A percentile compares a stretch with the other conserved stretches of the same genome.
Evolutionary conservation across 2,888 invertebrate species (phyloP).

Genomic region (Muschampia plurimacula): DNA sequence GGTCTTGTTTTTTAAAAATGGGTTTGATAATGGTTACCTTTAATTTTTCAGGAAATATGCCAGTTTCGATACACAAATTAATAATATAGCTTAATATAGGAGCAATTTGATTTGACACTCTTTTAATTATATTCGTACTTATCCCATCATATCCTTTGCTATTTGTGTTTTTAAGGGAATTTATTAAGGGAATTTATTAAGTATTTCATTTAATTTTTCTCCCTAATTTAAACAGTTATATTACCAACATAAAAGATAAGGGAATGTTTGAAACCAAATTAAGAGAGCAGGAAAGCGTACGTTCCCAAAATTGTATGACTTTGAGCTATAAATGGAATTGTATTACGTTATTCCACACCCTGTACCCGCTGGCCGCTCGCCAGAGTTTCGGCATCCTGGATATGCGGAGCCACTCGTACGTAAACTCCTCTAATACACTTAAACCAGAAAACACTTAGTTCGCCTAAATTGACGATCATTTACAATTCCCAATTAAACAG

Average conservation of each 20-base stretch:
- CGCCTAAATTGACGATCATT: conserved; percentile 19
- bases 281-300: background rate
- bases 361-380: conserved; percentile 22
- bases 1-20: too few relatives aligned
- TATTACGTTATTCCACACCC: conserved; percentile 22
- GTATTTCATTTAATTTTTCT: too few relatives aligned
- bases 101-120: too few relatives aligned
- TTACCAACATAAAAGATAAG: background rate
- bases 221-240: too few relatives aligned
- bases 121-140: too few relatives aligned
- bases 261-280: background rate
- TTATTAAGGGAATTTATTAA: too few relatives aligned
- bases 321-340: background rate
- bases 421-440: conserved; percentile 30
- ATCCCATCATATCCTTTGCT: too few relatives aligned
- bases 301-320: conserved; percentile 13
- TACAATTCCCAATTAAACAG: conserved; percentile 17
- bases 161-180: too few relatives aligned
- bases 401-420: conserved; percentile 17
- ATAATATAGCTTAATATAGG: too few relatives aligned
- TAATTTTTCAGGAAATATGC: too few relatives aligned
- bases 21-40: too few relatives aligned
- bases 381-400: conserved; percentile 25
- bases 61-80: too few relatives aligned
- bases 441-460: conserved; percentile 21